These are phyloP conservation scores for Abramis brama DNA, from an alignment of 2,113 vertebrate species.

Conservation along the genomic window DNA sequence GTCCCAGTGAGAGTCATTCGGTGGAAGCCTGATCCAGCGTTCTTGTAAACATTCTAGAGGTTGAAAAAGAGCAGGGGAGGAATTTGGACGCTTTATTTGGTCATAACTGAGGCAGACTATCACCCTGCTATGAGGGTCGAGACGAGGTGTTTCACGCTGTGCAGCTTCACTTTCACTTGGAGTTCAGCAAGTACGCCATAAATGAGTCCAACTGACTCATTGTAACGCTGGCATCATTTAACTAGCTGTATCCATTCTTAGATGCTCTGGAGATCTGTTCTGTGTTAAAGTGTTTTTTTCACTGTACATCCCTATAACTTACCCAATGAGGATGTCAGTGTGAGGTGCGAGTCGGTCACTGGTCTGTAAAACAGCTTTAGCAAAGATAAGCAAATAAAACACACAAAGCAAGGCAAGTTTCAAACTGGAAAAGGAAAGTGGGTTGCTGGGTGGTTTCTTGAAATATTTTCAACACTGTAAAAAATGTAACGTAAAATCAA, in stretches of 20 bases:
- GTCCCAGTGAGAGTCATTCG: slow-evolving; percentile 1
- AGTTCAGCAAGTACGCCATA: background rate
- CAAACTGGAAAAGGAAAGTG: background rate
- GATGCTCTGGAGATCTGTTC: slow-evolving; percentile 10
- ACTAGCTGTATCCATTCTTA: background rate
- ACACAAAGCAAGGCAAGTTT: background rate
- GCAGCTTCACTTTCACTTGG: slow-evolving; percentile 27
- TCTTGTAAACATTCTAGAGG: slow-evolving; percentile 76
- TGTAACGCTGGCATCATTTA: background rate
- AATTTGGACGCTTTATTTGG: slow-evolving; percentile 84
- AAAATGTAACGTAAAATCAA: too few relatives aligned
- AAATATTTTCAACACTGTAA: too few relatives aligned
- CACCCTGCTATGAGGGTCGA: slow-evolving; percentile 44
- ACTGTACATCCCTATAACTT: background rate
- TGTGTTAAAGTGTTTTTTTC: slow-evolving; percentile 6
- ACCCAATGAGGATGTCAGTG: background rate
- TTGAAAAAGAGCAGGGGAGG: slow-evolving; percentile 69
- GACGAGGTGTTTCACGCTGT: slow-evolving; percentile 29
- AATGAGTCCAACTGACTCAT: background rate
- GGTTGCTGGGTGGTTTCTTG: background rate
- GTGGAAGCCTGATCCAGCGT: slow-evolving; percentile 48
- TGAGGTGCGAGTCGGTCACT: background rate
- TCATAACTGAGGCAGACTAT: slow-evolving; percentile 71
- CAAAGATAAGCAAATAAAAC: slow-evolving; percentile 20
- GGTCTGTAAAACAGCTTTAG: background rate